These are phyloP conservation scores for Zosterops lateralis DNA, from an alignment of 2,113 vertebrate genomes.

Conservation along the genomic window DNA sequence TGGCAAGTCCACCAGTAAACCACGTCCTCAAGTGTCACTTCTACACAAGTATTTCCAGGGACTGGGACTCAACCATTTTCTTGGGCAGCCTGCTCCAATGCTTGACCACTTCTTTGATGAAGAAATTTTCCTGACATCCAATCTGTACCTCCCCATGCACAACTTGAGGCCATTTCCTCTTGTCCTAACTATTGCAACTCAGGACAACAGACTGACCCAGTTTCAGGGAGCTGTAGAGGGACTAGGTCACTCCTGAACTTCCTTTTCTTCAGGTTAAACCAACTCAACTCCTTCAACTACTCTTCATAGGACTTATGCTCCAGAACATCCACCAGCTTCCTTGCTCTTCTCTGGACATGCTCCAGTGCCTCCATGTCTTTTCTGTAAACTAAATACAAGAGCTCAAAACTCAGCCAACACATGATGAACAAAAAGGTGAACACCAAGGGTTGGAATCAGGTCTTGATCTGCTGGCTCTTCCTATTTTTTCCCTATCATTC, in stretches of 20 bases:
- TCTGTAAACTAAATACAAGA: background rate
- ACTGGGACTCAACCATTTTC: background rate
- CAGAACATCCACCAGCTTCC: background rate
- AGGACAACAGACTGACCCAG: background rate
- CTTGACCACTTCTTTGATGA: background rate
- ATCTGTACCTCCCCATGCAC: background rate
- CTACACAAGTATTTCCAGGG: background rate
- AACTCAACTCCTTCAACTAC: background rate
- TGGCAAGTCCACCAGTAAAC: background rate
- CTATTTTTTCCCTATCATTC: background rate
- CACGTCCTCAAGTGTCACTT: background rate
- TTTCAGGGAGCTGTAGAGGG: background rate
- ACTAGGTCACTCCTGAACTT: background rate
- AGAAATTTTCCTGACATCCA: background rate
- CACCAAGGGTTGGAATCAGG: background rate
- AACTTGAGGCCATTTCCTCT: background rate
- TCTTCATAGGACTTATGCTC: background rate
- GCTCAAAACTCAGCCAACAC: background rate
- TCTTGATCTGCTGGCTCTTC: background rate
- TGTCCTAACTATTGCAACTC: background rate
- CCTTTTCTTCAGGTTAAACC: background rate
- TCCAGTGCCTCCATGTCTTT: background rate
- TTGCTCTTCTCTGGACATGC: background rate
- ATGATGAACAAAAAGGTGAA: background rate
- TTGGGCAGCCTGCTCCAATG: background rate